Conservation (phyloP, 1,140 invertebrate species). For the Diorhabda carinulata region DNA sequence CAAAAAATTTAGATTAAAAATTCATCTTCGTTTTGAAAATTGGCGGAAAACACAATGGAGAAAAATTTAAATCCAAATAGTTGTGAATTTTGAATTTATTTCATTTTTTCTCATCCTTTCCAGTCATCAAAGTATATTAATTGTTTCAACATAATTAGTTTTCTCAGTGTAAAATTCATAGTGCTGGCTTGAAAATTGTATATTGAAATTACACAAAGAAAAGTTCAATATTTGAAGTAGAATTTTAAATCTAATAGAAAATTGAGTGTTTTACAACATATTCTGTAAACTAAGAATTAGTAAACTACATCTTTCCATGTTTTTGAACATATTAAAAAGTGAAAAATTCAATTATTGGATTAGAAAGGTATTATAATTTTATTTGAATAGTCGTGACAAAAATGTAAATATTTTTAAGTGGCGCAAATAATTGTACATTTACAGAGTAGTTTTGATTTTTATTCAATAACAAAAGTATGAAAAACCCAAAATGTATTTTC, state of each 20-base stretch:
- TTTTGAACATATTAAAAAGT: not conserved
- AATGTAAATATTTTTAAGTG: slow-evolving; percentile 10
- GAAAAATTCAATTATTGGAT: not conserved
- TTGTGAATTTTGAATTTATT: too few species aligned
- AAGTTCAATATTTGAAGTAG: not conserved
- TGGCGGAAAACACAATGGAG: too few species aligned
- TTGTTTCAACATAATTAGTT: too few species aligned
- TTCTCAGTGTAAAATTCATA: not conserved
- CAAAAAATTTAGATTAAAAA: too few species aligned
- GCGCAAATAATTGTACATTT: slow-evolving; percentile 4
- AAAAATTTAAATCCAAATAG: too few species aligned
- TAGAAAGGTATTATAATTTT: slow-evolving; percentile 7
- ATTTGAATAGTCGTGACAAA: slow-evolving; percentile 2
- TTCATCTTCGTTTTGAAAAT: too few species aligned
- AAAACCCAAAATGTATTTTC: slow-evolving; percentile 10
- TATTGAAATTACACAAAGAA: not conserved
- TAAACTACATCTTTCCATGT: not conserved
- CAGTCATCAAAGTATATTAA: too few species aligned
- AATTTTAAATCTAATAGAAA: not conserved
- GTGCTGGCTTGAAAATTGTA: not conserved
- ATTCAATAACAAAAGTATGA: not conserved
- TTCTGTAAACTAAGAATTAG: not conserved
- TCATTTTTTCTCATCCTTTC: too few species aligned
- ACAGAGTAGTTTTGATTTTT: not conserved
- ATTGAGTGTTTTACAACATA: not conserved